phyloP scores from a whole-genome alignment of 2,797 vertebrate genomes.

The Hyperoplus lanceolatus region DNA sequence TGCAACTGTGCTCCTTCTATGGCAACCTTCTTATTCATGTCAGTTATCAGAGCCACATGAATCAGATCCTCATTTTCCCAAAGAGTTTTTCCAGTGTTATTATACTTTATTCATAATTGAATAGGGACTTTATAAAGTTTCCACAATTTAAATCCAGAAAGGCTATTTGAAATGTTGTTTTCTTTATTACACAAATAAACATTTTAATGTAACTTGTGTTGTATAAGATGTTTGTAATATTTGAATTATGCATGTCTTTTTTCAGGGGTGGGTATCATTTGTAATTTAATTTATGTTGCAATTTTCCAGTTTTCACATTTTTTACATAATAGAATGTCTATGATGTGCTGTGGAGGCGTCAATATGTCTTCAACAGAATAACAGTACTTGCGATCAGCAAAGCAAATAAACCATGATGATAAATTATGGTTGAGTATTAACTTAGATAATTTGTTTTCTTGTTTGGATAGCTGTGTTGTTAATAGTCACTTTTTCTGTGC shows the following conservation, averaged over 20 bases:
- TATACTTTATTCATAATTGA: slow-evolving; percentile 51
- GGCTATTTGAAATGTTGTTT: slow-evolving; percentile 49
- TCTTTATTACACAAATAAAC: slow-evolving; percentile 33
- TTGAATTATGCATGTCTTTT: slow-evolving; percentile 57
- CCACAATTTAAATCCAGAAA: slow-evolving; percentile 42
- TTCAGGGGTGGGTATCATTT: slow-evolving; percentile 53
- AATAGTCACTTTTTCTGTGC: background rate
- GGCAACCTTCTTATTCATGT: slow-evolving; percentile 28
- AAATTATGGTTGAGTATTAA: slow-evolving; percentile 21
- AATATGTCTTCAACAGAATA: slow-evolving; percentile 66
- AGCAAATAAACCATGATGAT: slow-evolving; percentile 78
- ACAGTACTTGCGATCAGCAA: slow-evolving; percentile 78
- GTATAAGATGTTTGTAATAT: slow-evolving; percentile 45
- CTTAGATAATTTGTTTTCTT: slow-evolving; percentile 14
- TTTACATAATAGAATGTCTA: slow-evolving; percentile 65
- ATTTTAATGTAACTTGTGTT: slow-evolving; percentile 48
- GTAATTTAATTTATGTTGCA: slow-evolving; percentile 69
- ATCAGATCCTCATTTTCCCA: slow-evolving; percentile 47
- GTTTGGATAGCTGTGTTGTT: background rate
- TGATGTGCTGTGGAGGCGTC: slow-evolving; percentile 64
- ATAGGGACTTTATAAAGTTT: slow-evolving; percentile 25
- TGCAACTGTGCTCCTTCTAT: slow-evolving; percentile 53
- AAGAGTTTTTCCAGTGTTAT: slow-evolving; percentile 48
- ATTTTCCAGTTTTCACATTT: slow-evolving; percentile 62
- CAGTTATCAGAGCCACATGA: slow-evolving; percentile 43